Evolutionary conservation across 92 coral and sea anemone species (phyloP).

Genomic region (Umimayanthus chanpuru): DNA sequence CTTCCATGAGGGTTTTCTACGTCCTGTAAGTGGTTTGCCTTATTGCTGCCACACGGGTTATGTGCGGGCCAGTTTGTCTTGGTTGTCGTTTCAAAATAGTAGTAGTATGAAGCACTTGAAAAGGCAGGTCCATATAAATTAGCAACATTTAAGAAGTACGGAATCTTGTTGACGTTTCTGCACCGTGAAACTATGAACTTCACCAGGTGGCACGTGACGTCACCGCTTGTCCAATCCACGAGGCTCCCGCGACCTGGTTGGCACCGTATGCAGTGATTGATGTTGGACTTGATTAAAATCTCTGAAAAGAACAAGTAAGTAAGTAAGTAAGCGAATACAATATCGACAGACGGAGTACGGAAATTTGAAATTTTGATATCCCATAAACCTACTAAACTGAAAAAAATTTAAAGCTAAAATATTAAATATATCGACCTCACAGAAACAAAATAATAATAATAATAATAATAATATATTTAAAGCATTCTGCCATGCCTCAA

Average conservation of each 20-base stretch:
- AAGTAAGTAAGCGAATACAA: background rate
- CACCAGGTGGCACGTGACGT: constrained; percentile 42
- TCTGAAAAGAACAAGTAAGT: constrained; percentile 7
- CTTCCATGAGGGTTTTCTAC: constrained; percentile 76
- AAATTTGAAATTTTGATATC: too few relatives aligned
- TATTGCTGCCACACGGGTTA: constrained; percentile 55
- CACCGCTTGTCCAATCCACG: constrained; percentile 37
- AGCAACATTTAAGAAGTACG: background rate
- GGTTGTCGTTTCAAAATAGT: constrained; percentile 55
- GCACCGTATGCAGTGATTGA: constrained; percentile 68
- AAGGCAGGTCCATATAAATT: background rate
- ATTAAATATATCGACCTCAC: too few relatives aligned
- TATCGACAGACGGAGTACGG: background rate
- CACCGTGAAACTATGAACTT: constrained; percentile 43
- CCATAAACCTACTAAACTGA: background rate
- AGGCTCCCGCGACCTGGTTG: constrained; percentile 51
- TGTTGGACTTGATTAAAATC: constrained; percentile 59
- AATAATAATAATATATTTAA: too few relatives aligned
- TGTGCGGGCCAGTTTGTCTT: constrained; percentile 58
- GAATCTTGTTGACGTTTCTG: background rate
- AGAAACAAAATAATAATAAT: too few relatives aligned
- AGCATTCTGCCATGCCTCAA: too few relatives aligned
- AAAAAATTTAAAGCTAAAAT: too few relatives aligned
- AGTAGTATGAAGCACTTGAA: background rate
- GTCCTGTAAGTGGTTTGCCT: constrained; percentile 34